Conservation (phyloP, 1,140 invertebrate species). For the Drosophila baimaii region DNA sequence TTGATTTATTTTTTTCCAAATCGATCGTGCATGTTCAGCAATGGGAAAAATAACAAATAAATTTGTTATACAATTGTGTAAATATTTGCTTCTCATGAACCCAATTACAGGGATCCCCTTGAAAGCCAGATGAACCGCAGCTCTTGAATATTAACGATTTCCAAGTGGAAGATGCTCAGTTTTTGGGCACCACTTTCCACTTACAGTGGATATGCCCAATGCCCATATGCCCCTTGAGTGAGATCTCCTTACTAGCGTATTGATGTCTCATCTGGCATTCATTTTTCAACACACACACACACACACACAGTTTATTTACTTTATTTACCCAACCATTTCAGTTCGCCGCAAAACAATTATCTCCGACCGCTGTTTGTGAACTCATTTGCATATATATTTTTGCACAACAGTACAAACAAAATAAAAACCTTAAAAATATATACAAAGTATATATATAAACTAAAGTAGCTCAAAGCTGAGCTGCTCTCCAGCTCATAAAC, state of each 20-base stretch:
- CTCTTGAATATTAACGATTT: conserved; percentile 29
- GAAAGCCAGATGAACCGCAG: conserved; percentile 25
- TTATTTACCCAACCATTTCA: conserved; percentile 50
- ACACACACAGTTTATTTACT: not conserved
- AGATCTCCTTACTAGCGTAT: conserved; percentile 37
- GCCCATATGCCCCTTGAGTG: conserved; percentile 28
- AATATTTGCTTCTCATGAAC: conserved; percentile 44
- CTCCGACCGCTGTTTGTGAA: conserved; percentile 34
- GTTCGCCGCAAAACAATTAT: conserved; percentile 49
- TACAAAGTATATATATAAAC: conserved; percentile 26
- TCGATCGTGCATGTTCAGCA: conserved; percentile 33
- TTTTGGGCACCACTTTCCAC: conserved; percentile 28
- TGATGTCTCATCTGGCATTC: conserved; percentile 46
- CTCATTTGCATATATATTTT: conserved; percentile 58
- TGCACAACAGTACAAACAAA: conserved; percentile 39
- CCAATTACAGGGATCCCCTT: conserved; percentile 44
- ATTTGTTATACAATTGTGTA: conserved; percentile 49
- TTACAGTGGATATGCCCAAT: conserved; percentile 21
- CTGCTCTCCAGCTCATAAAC: conserved; percentile 69
- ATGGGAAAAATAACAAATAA: conserved; percentile 27
- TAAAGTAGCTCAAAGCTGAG: conserved; percentile 63
- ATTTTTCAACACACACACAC: conserved; percentile 28
- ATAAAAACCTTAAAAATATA: conserved; percentile 41
- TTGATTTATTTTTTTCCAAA: not conserved
- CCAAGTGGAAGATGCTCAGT: conserved; percentile 39